Percentiles rank a stretch among this genome's conserved stretches.
phyloP scores from a whole-genome alignment of 2,113 vertebrate species.

The Pipa parva region DNA sequence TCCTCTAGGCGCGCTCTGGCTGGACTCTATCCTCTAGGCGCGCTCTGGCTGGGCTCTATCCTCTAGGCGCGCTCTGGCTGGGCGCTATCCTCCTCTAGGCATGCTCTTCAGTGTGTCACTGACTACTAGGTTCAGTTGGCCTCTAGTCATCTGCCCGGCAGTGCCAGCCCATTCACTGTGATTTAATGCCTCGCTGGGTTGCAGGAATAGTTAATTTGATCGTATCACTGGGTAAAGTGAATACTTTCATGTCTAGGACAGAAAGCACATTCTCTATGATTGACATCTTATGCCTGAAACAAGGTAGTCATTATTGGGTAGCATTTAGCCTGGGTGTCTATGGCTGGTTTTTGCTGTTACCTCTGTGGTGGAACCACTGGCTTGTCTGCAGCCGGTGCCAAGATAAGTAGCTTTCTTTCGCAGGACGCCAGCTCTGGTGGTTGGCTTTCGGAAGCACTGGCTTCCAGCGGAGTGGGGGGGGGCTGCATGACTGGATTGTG shows the following conservation, averaged over 20 bases:
- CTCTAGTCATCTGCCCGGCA: too few relatives aligned
- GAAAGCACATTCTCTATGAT: not conserved
- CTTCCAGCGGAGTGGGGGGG: not conserved
- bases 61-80: too few relatives aligned
- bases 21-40: too few relatives aligned
- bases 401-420: slow-evolving; percentile 8
- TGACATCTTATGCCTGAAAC: not conserved
- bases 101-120: too few relatives aligned
- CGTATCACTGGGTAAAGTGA: not conserved
- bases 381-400: not conserved
- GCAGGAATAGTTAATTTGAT: not conserved
- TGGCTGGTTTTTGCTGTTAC: slow-evolving; percentile 1
- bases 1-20: too few relatives aligned
- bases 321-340: slow-evolving; percentile 13
- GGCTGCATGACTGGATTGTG: not conserved
- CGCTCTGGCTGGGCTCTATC: too few relatives aligned
- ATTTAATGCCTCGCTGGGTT: too few relatives aligned
- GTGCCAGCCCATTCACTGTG: too few relatives aligned
- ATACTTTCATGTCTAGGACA: not conserved
- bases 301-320: slow-evolving; percentile 10
- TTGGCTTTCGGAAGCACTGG: not conserved
- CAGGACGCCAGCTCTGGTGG: not conserved
- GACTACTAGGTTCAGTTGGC: too few relatives aligned
- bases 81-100: too few relatives aligned
- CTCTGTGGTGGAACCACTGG: slow-evolving; percentile 9